phyloP scores from a whole-genome alignment of 2,888 invertebrate species.

The Gasteruption jaculator region DNA sequence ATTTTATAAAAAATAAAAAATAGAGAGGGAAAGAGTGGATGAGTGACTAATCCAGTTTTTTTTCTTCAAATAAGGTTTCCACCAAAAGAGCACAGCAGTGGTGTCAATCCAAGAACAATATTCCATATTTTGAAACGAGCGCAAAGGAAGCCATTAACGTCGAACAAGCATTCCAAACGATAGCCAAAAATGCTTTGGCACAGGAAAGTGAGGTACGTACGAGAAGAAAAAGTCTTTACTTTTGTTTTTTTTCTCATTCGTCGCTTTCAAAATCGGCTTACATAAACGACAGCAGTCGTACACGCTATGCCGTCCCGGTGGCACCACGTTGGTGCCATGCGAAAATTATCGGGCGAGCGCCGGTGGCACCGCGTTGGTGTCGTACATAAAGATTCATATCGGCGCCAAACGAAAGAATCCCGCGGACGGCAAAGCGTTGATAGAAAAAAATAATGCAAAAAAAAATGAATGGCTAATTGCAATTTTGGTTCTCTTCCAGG shows the following conservation, averaged over 20 bases:
- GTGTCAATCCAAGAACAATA: constrained; percentile 98
- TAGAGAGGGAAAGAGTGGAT: too few relatives aligned
- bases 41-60: constrained; percentile 4
- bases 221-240: background rate
- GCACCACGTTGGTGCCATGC: too few relatives aligned
- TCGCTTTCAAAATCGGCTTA: too few relatives aligned
- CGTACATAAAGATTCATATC: too few relatives aligned
- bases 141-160: constrained; percentile 99
- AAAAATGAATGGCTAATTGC: background rate
- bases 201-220: constrained; percentile 73
- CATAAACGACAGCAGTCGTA: too few relatives aligned
- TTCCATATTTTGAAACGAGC: constrained; percentile 99
- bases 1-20: constrained; percentile 1
- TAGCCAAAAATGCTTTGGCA: constrained; percentile 95
- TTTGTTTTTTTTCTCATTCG: constrained; percentile 1
- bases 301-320: too few relatives aligned
- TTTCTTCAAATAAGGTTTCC: constrained; percentile 63
- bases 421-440: too few relatives aligned
- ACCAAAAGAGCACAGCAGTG: constrained; percentile 94
- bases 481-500: constrained; percentile 46
- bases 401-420: too few relatives aligned
- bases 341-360: too few relatives aligned
- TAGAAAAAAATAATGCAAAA: constrained; percentile 5
- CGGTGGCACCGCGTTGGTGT: too few relatives aligned
- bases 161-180: constrained; percentile 98